A percentile compares a stretch with the other conserved stretches of the same genome.
Evolutionary conservation across 2,113 vertebrate species (phyloP).

Genomic region (Notothenia coriiceps): DNA sequence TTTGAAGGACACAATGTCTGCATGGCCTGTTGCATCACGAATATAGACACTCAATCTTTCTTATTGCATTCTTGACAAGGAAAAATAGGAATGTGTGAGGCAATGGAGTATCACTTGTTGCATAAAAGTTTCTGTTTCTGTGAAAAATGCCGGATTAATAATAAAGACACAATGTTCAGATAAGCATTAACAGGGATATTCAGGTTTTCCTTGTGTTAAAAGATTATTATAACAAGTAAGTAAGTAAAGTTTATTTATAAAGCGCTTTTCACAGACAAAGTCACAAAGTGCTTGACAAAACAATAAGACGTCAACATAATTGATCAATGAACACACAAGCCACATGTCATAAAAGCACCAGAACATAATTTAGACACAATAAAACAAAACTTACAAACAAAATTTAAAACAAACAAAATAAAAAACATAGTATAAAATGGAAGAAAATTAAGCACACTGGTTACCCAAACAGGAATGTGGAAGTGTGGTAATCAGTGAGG

Average conservation of each 20-base stretch:
- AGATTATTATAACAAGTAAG: not conserved
- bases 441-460: no score
- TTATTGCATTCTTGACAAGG: not conserved
- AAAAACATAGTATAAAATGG: no score
- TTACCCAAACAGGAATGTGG: no score
- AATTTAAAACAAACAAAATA: no score
- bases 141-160: not conserved
- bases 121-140: slow-evolving; percentile 9
- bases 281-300: no score
- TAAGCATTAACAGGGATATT: not conserved
- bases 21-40: not conserved
- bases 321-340: no score
- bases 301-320: no score
- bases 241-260: no score
- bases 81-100: slow-evolving; percentile 9
- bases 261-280: no score
- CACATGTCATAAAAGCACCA: no score
- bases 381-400: no score
- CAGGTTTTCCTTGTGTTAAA: not conserved
- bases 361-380: no score
- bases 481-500: not conserved
- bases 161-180: slow-evolving; percentile 6
- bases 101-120: not conserved
- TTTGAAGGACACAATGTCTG: not conserved
- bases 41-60: not conserved